Conservation (phyloP, 2,797 vertebrate species). For the Girardinus metallicus region DNA sequence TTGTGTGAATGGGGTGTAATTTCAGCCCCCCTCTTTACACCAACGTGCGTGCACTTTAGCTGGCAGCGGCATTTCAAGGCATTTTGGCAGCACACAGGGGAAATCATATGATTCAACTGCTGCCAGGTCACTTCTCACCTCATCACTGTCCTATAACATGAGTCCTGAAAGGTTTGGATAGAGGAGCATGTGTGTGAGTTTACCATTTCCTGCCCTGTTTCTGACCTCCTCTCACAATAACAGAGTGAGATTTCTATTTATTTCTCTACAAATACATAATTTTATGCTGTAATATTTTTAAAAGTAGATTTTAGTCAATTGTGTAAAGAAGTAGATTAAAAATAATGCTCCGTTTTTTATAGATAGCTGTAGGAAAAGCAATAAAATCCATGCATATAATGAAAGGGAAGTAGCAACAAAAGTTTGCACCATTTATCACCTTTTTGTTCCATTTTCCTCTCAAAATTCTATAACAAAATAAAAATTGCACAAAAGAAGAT, state of each 20-base stretch:
- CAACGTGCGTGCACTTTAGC: conserved; percentile 44
- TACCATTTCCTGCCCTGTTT: conserved; percentile 35
- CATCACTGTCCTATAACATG: conserved; percentile 40
- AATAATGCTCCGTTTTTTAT: not conserved
- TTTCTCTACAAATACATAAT: not conserved
- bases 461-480: conserved; percentile 3
- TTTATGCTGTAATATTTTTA: not conserved
- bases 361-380: not conserved
- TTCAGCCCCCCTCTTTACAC: conserved; percentile 56
- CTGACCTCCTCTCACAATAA: conserved; percentile 28
- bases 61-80: conserved; percentile 32
- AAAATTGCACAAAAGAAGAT: conserved; percentile 1
- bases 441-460: not conserved
- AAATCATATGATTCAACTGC: conserved; percentile 59
- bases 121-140: conserved; percentile 55
- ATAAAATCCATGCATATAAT: not conserved
- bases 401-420: not conserved
- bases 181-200: conserved; percentile 20
- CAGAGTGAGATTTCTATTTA: not conserved
- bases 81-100: conserved; percentile 45
- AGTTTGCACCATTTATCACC: not conserved
- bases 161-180: conserved; percentile 32
- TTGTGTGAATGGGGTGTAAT: conserved; percentile 74
- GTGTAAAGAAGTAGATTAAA: not conserved
- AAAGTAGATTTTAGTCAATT: not conserved